Evolutionary conservation across 2,113 vertebrate species (phyloP).

Genomic region (Thamnophis sirtalis): DNA sequence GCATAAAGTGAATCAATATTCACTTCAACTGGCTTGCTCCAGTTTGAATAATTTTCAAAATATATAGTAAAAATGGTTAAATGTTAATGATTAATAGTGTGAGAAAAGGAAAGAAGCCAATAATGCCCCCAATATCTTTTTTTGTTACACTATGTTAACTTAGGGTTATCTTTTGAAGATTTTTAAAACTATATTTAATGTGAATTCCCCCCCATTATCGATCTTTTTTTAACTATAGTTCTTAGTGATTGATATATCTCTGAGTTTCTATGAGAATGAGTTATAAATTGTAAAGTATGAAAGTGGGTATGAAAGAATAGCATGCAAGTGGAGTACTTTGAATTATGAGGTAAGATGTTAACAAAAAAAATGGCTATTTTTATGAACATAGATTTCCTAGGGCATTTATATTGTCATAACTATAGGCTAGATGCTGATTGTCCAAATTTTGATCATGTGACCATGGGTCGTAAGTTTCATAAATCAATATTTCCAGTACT

Average conservation of each 20-base stretch:
- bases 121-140: not conserved
- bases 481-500: not conserved
- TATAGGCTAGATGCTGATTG: not conserved
- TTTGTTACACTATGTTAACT: not conserved
- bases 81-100: not conserved
- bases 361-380: not conserved
- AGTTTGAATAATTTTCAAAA: not conserved
- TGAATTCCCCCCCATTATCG: accelerated
- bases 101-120: not conserved
- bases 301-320: not conserved
- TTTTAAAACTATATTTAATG: not conserved
- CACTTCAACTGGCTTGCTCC: not conserved
- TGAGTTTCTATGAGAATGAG: not conserved
- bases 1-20: not conserved
- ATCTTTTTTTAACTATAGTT: not conserved
- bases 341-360: not conserved
- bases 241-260: not conserved
- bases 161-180: not conserved
- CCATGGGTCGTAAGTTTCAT: not conserved
- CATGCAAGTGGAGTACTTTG: not conserved
- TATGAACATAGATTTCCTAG: not conserved
- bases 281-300: not conserved
- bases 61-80: not conserved
- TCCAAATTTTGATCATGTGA: not conserved
- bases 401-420: not conserved